Evolutionary conservation across 2,888 invertebrate species (phyloP).

Genomic region (Melanostoma scalare): DNA sequence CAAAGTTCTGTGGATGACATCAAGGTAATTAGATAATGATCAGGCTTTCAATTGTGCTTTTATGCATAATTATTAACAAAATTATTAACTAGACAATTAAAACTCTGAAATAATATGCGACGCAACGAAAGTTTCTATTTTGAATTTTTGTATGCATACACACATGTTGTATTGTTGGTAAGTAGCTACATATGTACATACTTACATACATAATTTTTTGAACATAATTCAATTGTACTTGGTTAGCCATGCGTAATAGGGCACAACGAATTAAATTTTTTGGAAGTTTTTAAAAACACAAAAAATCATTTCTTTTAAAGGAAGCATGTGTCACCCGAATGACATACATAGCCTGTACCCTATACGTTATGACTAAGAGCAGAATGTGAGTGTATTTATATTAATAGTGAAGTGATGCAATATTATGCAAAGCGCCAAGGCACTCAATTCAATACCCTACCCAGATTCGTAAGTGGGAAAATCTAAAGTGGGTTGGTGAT

Average conservation of each 20-base stretch:
- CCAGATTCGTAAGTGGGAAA: slow-evolving; percentile 40
- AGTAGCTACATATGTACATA: too few species aligned
- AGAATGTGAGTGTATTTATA: neutral
- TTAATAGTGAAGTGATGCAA: slow-evolving; percentile 25
- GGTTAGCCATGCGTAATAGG: slow-evolving; percentile 20
- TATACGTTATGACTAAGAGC: slow-evolving; percentile 3
- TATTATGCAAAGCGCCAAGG: slow-evolving; percentile 12
- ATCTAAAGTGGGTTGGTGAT: slow-evolving; percentile 34
- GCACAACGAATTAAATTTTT: neutral
- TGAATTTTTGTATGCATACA: neutral
- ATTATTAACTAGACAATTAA: slow-evolving; percentile 43
- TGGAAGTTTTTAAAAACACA: neutral
- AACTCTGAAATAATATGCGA: slow-evolving; percentile 15
- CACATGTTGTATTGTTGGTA: too few species aligned
- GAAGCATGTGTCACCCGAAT: neutral
- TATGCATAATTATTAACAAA: slow-evolving; percentile 30
- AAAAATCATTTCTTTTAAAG: slow-evolving; percentile 15
- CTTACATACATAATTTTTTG: neutral
- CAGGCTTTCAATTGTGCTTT: neutral
- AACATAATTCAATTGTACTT: slow-evolving; percentile 22
- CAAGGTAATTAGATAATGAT: slow-evolving; percentile 41
- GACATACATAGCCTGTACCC: neutral
- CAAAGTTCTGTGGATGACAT: slow-evolving; percentile 8
- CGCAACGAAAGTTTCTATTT: neutral
- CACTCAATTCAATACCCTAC: neutral